Conservation (phyloP, 2,797 vertebrate species). For the Perodicticus potto region DNA sequence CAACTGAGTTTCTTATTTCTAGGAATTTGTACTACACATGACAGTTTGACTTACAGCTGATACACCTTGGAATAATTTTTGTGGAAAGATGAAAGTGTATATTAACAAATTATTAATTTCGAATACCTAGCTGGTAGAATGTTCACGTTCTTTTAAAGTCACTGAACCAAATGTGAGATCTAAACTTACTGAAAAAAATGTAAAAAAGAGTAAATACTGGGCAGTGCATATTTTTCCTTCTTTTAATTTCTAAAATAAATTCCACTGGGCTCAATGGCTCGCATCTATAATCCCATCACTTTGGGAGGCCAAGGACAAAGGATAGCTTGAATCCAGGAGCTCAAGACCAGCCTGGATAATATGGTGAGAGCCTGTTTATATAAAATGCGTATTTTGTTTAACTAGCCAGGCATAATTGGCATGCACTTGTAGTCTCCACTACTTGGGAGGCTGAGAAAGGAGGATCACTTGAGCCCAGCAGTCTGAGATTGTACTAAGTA, state of each 20-base stretch:
- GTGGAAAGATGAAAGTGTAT: not conserved
- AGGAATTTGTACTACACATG: not conserved
- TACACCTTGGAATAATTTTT: not conserved
- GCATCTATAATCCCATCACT: not conserved
- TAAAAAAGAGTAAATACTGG: not conserved
- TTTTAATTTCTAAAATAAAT: constrained; percentile 36
- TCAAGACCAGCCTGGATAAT: not conserved
- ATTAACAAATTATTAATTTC: not conserved
- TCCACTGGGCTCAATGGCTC: not conserved
- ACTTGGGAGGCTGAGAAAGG: not conserved
- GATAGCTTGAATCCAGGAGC: not conserved
- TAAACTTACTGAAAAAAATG: not conserved
- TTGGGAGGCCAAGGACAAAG: not conserved
- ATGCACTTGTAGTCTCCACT: not conserved
- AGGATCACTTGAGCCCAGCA: not conserved
- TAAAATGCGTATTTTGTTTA: not conserved
- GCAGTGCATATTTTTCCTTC: not conserved
- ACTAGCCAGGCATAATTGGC: not conserved
- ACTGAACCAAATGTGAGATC: not conserved
- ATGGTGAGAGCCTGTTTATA: not conserved
- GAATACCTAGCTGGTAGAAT: not conserved
- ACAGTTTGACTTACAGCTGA: not conserved
- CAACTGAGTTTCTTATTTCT: not conserved
- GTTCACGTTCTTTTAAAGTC: constrained; percentile 1
- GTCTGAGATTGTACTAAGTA: not conserved